Evolutionary conservation across 2,888 invertebrate species (phyloP).

Genomic region (Limnephilus rhombicus): DNA sequence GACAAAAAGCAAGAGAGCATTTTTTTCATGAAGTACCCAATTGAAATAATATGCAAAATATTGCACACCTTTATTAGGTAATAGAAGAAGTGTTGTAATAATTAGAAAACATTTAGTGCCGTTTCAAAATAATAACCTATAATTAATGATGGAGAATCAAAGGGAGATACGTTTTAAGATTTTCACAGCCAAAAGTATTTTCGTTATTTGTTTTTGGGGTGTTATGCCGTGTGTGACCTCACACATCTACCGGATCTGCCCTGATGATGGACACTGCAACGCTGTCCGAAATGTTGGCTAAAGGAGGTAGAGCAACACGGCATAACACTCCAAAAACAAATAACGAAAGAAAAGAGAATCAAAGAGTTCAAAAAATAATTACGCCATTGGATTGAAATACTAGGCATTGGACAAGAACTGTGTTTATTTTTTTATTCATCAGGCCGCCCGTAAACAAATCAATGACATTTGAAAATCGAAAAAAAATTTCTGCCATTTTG

Average conservation of each 20-base stretch:
- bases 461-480: neutral
- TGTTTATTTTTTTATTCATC: neutral
- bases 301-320: no score
- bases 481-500: neutral
- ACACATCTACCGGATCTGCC: no score
- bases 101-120: neutral
- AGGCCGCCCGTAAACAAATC: neutral
- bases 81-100: neutral
- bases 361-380: neutral
- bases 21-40: no score
- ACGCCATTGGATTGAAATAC: neutral
- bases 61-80: neutral
- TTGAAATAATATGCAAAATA: neutral
- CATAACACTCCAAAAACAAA: no score
- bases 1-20: neutral
- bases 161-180: no score
- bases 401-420: neutral
- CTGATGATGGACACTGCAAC: no score
- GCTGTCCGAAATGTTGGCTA: no score
- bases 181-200: no score
- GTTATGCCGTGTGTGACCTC: no score
- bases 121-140: neutral
- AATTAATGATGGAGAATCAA: neutral
- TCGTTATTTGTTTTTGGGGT: no score
- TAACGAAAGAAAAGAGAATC: no score